Conservation (phyloP, 2,113 vertebrate genomes). For the Vidua chalybeata region DNA sequence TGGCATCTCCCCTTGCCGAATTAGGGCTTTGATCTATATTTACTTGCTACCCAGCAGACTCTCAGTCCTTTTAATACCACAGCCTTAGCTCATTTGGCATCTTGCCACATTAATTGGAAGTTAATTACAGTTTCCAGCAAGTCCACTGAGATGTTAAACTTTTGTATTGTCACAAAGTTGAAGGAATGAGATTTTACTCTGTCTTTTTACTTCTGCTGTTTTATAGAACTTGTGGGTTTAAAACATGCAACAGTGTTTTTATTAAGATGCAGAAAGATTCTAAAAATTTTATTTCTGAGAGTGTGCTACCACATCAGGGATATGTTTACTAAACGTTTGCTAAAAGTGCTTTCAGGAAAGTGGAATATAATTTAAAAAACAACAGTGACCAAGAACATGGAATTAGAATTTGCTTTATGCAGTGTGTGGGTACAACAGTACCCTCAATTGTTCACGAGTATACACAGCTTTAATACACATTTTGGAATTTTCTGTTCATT, state of each 20-base stretch:
- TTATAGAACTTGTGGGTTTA: neutral
- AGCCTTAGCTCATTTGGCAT: slow-evolving; percentile 2
- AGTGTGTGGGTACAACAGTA: neutral
- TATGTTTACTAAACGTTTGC: neutral
- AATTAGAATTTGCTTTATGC: neutral
- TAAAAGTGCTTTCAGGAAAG: neutral
- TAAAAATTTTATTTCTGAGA: neutral
- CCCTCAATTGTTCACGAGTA: neutral
- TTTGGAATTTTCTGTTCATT: neutral
- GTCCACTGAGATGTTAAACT: neutral
- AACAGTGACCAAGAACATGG: neutral
- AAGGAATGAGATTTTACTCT: neutral
- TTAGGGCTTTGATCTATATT: slow-evolving; percentile 24
- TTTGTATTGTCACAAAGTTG: neutral
- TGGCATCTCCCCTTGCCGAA: neutral
- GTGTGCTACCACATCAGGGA: neutral
- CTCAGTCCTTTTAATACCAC: neutral
- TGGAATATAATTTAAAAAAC: neutral
- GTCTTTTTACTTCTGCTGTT: neutral
- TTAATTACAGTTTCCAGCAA: slow-evolving; percentile 35
- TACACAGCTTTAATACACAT: neutral
- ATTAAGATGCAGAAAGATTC: neutral
- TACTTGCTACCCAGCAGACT: slow-evolving; percentile 1
- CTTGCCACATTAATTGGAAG: slow-evolving; percentile 16
- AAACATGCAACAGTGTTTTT: neutral